Base-by-base conservation (phyloP, 1,140 invertebrate genomes). In the Proctacanthus coquilletti region DNA sequence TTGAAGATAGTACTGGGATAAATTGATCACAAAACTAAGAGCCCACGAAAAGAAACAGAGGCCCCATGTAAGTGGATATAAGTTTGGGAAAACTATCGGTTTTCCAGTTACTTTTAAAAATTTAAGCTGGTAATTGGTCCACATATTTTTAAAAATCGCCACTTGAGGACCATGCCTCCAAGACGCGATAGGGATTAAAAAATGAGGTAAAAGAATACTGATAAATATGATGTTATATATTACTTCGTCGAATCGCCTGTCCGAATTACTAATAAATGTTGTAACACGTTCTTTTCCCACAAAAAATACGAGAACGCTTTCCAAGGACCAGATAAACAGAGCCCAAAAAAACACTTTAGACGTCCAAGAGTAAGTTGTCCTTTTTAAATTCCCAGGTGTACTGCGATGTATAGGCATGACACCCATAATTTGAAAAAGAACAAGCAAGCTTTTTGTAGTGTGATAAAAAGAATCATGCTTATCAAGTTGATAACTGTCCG, bases 111-210 rank as follows among this genome's bases (percentile, higher is more conserved):
- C 69, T 51, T 69, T 69, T 27, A 69, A 64, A 46, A 75, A 77
- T 51, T 74, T 74, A 17, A 73, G 54, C 56, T 77, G 74, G 54
- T 75, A 76, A 53, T 72, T 70, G 3, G 73, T 76, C 74, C 74
- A 77, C 74, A 77, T 76, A 45, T 76, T 75, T 59, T 76, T 77
- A 45, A 76, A 77, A 38, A 72, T 76, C 6, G 74, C 74, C 4
- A 76, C 74, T 53, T 77, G 66, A 0, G 57, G 51, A 1, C 73
- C 74, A 47, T 75, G 72, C 0, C 71, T 63, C 74, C 74, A 77
- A 5, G 74, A 73, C 2, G 72, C 71, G n/a, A 77, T 62, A 1
- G 74, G 74, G 10, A 77, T 47, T 21, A 77, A 47, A 43, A 76
- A 77, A 50, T 77, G 74, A 5, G 74, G 74, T 9, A 75, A 71